Base-by-base conservation (phyloP, 2,888 invertebrate species). In the Taphrorychus bicolor region DNA sequence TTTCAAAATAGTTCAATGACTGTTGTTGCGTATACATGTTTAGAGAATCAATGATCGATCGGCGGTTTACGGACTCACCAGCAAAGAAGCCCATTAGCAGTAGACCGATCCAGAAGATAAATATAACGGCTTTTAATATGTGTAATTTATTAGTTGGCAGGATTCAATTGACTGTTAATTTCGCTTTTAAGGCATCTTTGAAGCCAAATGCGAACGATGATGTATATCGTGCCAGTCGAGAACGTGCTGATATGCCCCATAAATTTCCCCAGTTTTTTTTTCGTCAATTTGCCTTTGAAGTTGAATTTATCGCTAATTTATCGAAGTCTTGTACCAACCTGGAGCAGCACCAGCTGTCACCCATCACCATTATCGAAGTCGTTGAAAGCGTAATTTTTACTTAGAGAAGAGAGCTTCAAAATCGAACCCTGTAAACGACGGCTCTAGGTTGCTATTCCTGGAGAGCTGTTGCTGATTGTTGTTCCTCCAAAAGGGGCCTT, bases 351-450 rank as follows among this genome's bases (percentile, higher is more conserved):
- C 32, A 32, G 11, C 32, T 32, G n/a, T n/a, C n/a, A n/a, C n/a
- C n/a, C n/a, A n/a, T 42, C 56, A 56, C 21, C 57, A 22, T 57
- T 61, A 21, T 32, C 42, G 32, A 19, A 45, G 5, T 56, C 32
- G 56, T 42, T 58, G 59, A 40, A 21, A 32, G 32, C n/a, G n/a
- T n/a, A n/a, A n/a, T 58, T 66, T 70, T 74, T 71, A 80, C 75
- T 80, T 81, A 65, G 77, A 78, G 71, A 80, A 78, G 72, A 80
- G 78, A 72, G 77, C 78, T 71, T 80, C 79, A 73, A 79, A 79
- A 75, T 81, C 80, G 75, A 80, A 80, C 79, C 80, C 79, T 77
- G 79, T 79, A 72, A 78, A 78, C 72, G 78, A 74, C 71, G 77
- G 76, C 73, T 79, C 77, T 59, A 63, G 45, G 40, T 24, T 62